Evolutionary conservation across 2,888 invertebrate genomes (phyloP), one percentile per base, ranked within the genome.

Genomic region (Leptopilina drosophilae): DNA sequence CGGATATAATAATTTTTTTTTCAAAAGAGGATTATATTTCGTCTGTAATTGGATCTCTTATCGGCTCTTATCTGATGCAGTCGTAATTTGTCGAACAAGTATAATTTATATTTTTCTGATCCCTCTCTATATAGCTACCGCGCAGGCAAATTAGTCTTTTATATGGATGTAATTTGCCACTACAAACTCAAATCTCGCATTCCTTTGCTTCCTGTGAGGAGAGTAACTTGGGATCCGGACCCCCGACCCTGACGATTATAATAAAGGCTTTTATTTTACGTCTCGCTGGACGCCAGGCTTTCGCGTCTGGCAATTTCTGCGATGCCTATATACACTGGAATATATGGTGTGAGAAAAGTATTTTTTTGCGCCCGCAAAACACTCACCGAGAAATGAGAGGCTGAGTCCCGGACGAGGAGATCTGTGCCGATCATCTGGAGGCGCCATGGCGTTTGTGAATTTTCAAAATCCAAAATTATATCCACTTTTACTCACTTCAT

Each of bases 311-410:
- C 26, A 26, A 73, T 20, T 20, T 49, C 49, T 53, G 33, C 33
- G 33, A 33, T 33, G 59, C 15, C 15, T 3, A 53, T 69, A 4
- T 33, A 33, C 33, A 69, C 69, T 56, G 14, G n/a, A 20, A 20
- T 20, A 53, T 6, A 49, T 49, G 2, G 2, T 0, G 12, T 56
- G 73, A 53, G 42, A 12, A 33, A n/a, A 66, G 53, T 53, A 67
- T 42, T 49, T 49, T 69, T 73, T 56, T 53, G 73, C 20, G 56
- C 3, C 14, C 33, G 33, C 33, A 33, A 33, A 33, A 77, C 80
- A 92, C 92, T 92, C 90, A 93, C 93, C 92, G 84, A 93, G 89
- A 82, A 92, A 92, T 80, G 92, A 92, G 85, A 92, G 91, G 88
- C 92, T 92, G 82, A 91, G 90, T 67, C 92, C 92, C 79, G 92